Evolutionary conservation across 30 jellyfish, hydroid and myxozoan species (phyloP).

Genomic region (Aurelia sp.): DNA sequence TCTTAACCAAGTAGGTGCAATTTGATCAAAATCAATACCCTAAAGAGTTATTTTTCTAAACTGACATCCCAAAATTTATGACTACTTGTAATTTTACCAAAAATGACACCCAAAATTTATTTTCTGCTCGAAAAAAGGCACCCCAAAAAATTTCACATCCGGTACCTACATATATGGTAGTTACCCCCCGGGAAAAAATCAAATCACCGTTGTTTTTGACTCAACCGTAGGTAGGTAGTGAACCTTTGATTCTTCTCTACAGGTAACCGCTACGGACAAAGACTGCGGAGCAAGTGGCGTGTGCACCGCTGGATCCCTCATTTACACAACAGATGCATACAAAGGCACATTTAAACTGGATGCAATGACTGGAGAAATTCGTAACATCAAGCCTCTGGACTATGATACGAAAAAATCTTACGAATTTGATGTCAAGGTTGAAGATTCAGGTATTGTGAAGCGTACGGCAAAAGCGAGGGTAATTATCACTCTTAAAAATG

Average conservation of each 20-base stretch:
- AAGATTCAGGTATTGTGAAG: slow-evolving; percentile 78
- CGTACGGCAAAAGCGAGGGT: slow-evolving; percentile 88
- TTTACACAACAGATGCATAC: slow-evolving; percentile 72
- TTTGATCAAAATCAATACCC: no score
- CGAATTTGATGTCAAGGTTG: slow-evolving; percentile 84
- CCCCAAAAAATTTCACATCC: no score
- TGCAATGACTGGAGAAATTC: slow-evolving; percentile 89
- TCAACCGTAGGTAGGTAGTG: no score
- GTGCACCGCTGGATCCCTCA: slow-evolving; percentile 92
- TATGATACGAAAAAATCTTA: slow-evolving; percentile 74
- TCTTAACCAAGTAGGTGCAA: no score
- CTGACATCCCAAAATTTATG: no score
- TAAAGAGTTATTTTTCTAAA: no score
- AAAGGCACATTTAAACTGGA: slow-evolving; percentile 83
- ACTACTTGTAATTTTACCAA: no score
- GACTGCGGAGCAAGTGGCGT: slow-evolving; percentile 86
- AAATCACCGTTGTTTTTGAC: no score
- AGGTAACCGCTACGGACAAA: slow-evolving; percentile 86
- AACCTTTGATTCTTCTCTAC: slow-evolving; percentile 1
- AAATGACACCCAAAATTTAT: no score
- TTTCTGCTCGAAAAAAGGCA: no score
- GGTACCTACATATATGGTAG: no score
- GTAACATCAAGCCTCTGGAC: slow-evolving; percentile 85
- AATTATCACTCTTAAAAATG: slow-evolving; percentile 69
- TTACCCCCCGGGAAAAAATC: no score